A percentile compares a stretch with the other conserved stretches of the same genome.
Conservation (phyloP, 2,797 vertebrate genomes). For the Spizella passerina region DNA sequence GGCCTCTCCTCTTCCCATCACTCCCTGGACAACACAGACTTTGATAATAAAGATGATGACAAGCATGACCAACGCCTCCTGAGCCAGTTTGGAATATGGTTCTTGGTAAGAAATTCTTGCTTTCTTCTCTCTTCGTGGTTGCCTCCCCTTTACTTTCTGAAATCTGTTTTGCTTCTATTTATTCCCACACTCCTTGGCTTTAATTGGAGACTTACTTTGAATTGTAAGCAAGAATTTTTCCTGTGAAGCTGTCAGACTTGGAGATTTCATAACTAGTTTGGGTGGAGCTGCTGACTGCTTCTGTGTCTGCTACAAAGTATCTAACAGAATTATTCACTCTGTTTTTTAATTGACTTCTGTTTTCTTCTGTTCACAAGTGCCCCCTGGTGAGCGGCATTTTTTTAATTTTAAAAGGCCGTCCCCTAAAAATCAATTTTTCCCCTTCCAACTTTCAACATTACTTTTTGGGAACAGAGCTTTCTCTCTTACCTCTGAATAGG, state of each 20-base stretch:
- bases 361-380: not conserved
- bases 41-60: constrained; percentile 98
- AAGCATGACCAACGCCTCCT: constrained; percentile 97
- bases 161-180: not conserved
- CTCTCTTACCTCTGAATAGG: not conserved
- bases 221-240: not conserved
- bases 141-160: not conserved
- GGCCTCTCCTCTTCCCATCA: constrained; percentile 95
- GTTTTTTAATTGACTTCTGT: not conserved
- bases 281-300: not conserved
- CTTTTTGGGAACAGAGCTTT: not conserved
- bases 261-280: not conserved
- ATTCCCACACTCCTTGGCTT: not conserved
- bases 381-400: not conserved
- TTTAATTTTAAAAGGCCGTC: not conserved
- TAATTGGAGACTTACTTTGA: not conserved
- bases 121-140: not conserved
- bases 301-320: not conserved
- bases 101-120: constrained; percentile 84
- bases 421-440: not conserved
- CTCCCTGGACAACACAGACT: constrained; percentile 95
- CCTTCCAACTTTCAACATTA: not conserved
- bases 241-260: not conserved
- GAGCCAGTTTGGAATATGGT: constrained; percentile 99
- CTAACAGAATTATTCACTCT: not conserved